A percentile compares a stretch with the other conserved stretches of the same genome.
Evolutionary conservation across 37 sponge, comb jelly and placozoan species (phyloP).

Genomic region (Agelas oroides): DNA sequence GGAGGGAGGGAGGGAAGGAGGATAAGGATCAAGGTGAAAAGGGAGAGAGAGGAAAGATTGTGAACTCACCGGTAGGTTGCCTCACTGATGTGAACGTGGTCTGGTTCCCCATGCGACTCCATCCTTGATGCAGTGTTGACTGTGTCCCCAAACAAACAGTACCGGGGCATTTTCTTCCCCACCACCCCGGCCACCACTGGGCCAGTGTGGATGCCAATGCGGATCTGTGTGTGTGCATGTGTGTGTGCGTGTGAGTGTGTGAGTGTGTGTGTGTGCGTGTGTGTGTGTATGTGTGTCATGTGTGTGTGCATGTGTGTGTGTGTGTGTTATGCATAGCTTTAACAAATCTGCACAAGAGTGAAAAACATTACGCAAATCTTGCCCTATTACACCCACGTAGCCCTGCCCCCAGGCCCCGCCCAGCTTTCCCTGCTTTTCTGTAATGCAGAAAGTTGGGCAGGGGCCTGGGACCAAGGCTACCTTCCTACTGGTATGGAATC

Average conservation of each 20-base stretch:
- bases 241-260: background rate
- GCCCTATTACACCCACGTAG: too few species aligned
- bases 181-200: slow-evolving; percentile 93
- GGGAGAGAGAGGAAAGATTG: background rate
- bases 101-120: slow-evolving; percentile 88
- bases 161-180: slow-evolving; percentile 92
- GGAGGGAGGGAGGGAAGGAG: slow-evolving; percentile 6
- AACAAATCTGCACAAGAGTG: background rate
- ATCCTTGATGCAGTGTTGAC: slow-evolving; percentile 93
- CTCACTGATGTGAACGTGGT: slow-evolving; percentile 65
- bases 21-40: background rate
- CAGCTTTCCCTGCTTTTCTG: too few species aligned
- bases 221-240: slow-evolving; percentile 45
- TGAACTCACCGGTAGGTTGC: slow-evolving; percentile 59
- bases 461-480: too few species aligned
- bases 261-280: background rate
- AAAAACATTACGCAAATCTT: too few species aligned
- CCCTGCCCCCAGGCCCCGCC: too few species aligned
- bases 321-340: too few species aligned
- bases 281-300: too few species aligned
- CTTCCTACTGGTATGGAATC: too few species aligned
- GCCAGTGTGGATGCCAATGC: slow-evolving; percentile 96
- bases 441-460: too few species aligned
- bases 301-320: too few species aligned
- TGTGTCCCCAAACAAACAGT: slow-evolving; percentile 97